A percentile compares a stretch with the other conserved stretches of the same genome.
These are phyloP conservation scores for Lemur catta DNA, from an alignment of 2,797 vertebrate genomes.

Conservation along the genomic window DNA sequence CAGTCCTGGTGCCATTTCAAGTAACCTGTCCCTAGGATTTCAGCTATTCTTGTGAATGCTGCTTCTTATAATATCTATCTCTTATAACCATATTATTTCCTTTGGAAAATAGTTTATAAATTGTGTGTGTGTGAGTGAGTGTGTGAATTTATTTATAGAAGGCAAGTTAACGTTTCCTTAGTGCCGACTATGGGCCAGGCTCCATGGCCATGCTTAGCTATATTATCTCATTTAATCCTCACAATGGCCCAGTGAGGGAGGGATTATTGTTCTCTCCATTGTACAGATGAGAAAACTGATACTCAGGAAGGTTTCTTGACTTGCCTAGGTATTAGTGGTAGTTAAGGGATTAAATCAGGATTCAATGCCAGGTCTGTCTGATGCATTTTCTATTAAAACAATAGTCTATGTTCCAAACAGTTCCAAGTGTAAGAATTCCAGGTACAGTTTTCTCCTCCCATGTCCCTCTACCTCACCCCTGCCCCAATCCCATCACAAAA, in stretches of 20 bases:
- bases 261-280: background rate
- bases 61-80: background rate
- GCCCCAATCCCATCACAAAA: background rate
- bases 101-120: background rate
- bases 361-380: background rate
- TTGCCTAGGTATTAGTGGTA: background rate
- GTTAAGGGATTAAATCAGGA: background rate
- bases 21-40: background rate
- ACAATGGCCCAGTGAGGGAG: background rate
- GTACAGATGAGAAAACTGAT: background rate
- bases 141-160: background rate
- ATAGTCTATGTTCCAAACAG: background rate
- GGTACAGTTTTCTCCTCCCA: background rate
- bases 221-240: background rate
- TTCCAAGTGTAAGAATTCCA: slow-evolving; percentile 1
- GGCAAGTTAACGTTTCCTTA: background rate
- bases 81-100: background rate
- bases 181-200: background rate
- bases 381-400: background rate
- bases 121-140: background rate
- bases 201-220: background rate
- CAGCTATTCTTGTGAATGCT: background rate
- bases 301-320: background rate
- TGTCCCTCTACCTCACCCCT: background rate
- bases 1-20: background rate